phyloP scores from a whole-genome alignment of 2,888 invertebrate genomes.

The Agriotes lineatus region DNA sequence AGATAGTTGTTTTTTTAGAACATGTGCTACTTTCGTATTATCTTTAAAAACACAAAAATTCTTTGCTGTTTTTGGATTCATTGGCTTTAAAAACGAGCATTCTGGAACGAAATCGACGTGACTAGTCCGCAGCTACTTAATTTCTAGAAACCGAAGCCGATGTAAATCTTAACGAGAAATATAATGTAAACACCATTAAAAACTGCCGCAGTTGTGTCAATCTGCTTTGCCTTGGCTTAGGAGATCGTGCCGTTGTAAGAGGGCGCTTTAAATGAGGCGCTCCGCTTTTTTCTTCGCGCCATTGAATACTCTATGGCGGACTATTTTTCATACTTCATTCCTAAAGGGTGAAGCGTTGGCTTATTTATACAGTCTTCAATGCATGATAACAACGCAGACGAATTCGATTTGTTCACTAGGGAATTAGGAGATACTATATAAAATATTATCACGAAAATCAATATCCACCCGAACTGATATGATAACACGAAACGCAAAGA shows the following conservation, averaged over 20 bases:
- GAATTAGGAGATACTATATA: conserved; percentile 15
- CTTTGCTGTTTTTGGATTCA: too few species aligned
- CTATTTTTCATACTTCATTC: conserved; percentile 25
- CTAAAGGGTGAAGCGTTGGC: conserved; percentile 18
- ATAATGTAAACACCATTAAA: conserved; percentile 43
- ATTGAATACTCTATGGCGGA: conserved; percentile 14
- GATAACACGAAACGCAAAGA: conserved; percentile 17
- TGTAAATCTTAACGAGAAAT: conserved; percentile 25
- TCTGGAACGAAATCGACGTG: too few species aligned
- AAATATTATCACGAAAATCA: conserved; percentile 19
- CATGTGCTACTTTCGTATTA: too few species aligned
- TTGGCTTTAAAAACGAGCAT: too few species aligned
- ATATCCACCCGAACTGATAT: conserved; percentile 18
- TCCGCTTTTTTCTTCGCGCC: conserved; percentile 13
- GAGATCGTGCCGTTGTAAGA: conserved; percentile 16
- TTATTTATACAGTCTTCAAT: conserved; percentile 30
- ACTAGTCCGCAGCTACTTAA: conserved; percentile 9
- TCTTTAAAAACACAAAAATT: too few species aligned
- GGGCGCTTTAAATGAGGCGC: conserved; percentile 23
- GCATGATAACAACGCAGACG: conserved; percentile 37
- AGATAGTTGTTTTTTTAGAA: too few species aligned
- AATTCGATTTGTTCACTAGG: conserved; percentile 42
- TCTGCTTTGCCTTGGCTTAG: conserved; percentile 21
- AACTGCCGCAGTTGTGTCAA: conserved; percentile 25
- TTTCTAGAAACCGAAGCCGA: conserved; percentile 10